Base-by-base conservation (phyloP, 1,140 invertebrate genomes). In the Lucilia cuprina region DNA sequence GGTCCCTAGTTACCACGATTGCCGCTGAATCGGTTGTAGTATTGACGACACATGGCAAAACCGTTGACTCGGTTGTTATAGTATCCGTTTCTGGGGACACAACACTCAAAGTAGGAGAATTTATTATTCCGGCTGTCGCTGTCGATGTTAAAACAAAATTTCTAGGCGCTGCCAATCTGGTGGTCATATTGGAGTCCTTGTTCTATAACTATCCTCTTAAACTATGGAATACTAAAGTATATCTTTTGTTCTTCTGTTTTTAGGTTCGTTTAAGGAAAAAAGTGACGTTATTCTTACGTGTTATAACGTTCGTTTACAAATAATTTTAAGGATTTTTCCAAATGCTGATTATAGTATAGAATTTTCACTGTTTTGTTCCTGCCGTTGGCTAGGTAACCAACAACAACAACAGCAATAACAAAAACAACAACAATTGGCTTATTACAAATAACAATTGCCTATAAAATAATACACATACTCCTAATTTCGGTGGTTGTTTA, bases 31-130 rank as follows among this genome's bases (percentile, higher is more conserved):
- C 77, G 7, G 41, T 80, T 80, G 77, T 80, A 49, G 41, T 80
- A 49, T 41, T 49, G 41, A 41, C 35, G 35, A 49, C 21, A 30
- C n/a, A 19, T 41, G 77, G 41, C 21, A 80, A 80, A 80, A 80
- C 41, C 41, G n/a, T 80, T 49, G 77, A 21, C 12, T 80, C 77
- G 77, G 77, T 80, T 80, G 77, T 80, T 80, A 80, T 80, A 80
- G 77, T 80, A 80, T 80, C 77, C 77, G 47, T 49, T 9, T 41
- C 77, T 50, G 77, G 41, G 41, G 77, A 49, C 41, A 80, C 77
- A 41, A 80, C 41, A 49, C 35, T 80, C 41, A 80, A 49, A 12
- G 77, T 80, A 49, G 77, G 77, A 47, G 77, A 49, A 49, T 80
- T 19, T 80, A 80, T 80, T n/a, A 80, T 49, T 80, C 77, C 77